Base-by-base conservation (phyloP, 2,113 vertebrate genomes). In the Channa argus region DNA sequence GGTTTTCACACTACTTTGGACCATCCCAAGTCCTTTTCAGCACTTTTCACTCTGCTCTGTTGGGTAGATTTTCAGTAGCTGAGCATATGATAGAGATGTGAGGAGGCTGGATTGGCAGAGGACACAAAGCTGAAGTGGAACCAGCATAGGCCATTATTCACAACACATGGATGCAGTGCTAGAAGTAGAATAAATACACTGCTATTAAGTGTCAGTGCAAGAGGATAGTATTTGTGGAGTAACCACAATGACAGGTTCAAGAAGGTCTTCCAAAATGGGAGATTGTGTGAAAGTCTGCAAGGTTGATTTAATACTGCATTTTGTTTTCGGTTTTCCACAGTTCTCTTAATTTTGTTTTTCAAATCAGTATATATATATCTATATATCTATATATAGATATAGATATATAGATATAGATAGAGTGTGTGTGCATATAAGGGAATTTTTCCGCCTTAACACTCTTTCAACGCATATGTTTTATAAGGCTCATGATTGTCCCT, bases 1-100 rank as follows among this genome's bases (percentile, higher is more conserved):
- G 77, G 66, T 47, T 63, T 74, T 84, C 60, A 44, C 73, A 62
- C 80, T 78, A 15, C 72, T 69, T 56, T 69, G 58, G 61, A 49
- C 51, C 64, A 47, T 86, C 63, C 37, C 63, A 13, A 59, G 47
- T 66, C 60, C 69, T 56, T 76, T 77, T 86, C 77, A 84, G 73
- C 78, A 82, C 73, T 71, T 64, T 71, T 59, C 44, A 67, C 39
- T 45, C 63, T 51, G 50, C 55, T 65, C 62, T 55, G 8, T 44
- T 43, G 46, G 60, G 51, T 68, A 70, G 56, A 73, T 60, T 67
- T 81, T 68, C 77, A 78, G 85, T 77, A 80, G 82, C 86, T 34
- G 41, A 69, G 49, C 5, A 0, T 41, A 13, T 74, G 71, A 85
- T 67, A 65, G 74, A 86, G 80, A 82, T 38, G 72, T 66, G 59